Base-by-base conservation (phyloP, 2,113 vertebrate genomes). In the Formicarius rufipectus region DNA sequence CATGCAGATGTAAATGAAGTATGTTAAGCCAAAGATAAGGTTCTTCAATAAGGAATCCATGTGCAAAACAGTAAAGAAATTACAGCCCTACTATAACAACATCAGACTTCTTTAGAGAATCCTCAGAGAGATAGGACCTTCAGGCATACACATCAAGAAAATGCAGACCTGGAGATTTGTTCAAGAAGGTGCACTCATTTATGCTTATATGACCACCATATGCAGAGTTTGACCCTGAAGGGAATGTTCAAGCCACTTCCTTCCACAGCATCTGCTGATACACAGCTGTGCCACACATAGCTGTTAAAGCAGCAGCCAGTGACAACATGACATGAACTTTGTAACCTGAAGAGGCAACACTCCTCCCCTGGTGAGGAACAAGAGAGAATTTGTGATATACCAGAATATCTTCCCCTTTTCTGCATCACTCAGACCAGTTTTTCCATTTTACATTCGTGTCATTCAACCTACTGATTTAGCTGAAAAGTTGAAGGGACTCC, bases 281-380 rank as follows among this genome's bases (percentile, higher is more conserved):
- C 4, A 17, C 30, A 84, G 25, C 14, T 78, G 8, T 40, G 71
- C 4, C 6, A 25, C 25, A 16, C 0, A 0, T 0, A 31, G 6
- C 4, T 67, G 15, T 40, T 75, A 71, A 66, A 66, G 31, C 28
- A 31, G 63, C 21, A 45, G 10, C 9, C 4, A 8, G 33, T 0
- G 0, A 33, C 24, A 81, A 69, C 4, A 5, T 8, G 14, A 6
- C 1, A 0, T 16, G 18, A 7, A 6, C 35, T 72, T 79, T 27
- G 7, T 17, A 92, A 63, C 6, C 7, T 49, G 40, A 86, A 87
- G 25, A 6, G 7, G 5, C 13, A 77, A 24, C 22, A 10, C 5
- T 12, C 31, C 18, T 75, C 72, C 25, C 27, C 13, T 45, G 18
- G 31, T 49, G 25, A 60, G 35, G 91, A 25, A 52, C 14, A 14